phyloP scores from a whole-genome alignment of 2,888 invertebrate genomes.

The Hybos culiciformis region DNA sequence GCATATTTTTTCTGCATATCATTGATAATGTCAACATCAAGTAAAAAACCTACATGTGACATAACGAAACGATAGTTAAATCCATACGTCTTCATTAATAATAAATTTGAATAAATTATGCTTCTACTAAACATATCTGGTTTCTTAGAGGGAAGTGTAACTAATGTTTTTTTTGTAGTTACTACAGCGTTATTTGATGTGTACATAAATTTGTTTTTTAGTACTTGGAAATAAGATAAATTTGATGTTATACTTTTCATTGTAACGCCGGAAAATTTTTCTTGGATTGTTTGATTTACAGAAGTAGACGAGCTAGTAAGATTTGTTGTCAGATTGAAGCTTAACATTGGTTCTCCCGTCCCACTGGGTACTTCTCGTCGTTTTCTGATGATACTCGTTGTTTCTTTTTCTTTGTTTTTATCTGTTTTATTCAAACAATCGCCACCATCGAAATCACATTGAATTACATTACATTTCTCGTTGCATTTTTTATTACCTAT shows the following conservation, averaged over 20 bases:
- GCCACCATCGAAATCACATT: conserved; percentile 62
- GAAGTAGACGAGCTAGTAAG: too few relatives aligned
- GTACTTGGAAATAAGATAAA: too few relatives aligned
- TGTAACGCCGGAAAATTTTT: too few relatives aligned
- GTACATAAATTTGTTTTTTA: too few relatives aligned
- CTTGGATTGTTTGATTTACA: too few relatives aligned
- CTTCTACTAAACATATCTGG: conserved; percentile 53
- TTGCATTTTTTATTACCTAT: conserved; percentile 73
- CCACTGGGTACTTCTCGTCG: too few relatives aligned
- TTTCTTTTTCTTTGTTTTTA: conserved; percentile 6
- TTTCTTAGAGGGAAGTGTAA: too few relatives aligned
- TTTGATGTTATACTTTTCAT: too few relatives aligned
- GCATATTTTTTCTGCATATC: conserved; percentile 49
- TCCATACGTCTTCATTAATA: conserved; percentile 55
- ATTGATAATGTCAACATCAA: conserved; percentile 49
- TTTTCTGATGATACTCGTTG: too few relatives aligned
- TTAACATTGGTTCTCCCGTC: not conserved
- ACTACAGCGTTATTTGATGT: too few relatives aligned
- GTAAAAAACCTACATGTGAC: conserved; percentile 63
- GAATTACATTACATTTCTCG: conserved; percentile 52
- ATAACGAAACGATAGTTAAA: conserved; percentile 56
- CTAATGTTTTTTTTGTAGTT: too few relatives aligned
- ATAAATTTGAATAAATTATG: conserved; percentile 50
- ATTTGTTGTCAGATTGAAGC: too few relatives aligned
- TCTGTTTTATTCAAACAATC: conserved; percentile 37